Evolutionary conservation across 1,140 invertebrate species (phyloP).

Genomic region (Sitophilus oryzae): DNA sequence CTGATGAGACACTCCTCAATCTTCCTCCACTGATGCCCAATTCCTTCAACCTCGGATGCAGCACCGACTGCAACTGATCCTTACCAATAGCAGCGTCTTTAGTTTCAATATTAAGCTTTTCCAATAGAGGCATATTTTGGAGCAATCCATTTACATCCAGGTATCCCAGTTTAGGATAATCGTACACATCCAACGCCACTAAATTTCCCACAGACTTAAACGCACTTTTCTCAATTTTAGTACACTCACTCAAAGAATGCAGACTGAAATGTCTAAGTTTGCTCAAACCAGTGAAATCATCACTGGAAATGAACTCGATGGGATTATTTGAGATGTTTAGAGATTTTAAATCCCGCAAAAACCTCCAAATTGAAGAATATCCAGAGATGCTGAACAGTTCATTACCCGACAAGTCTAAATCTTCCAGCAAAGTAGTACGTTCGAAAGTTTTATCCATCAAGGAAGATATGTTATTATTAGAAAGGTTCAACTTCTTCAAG

Average conservation of each 20-base stretch:
- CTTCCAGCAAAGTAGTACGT: slow-evolving; percentile 70
- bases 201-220: slow-evolving; percentile 68
- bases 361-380: slow-evolving; percentile 57
- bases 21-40: slow-evolving; percentile 69
- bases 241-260: slow-evolving; percentile 60
- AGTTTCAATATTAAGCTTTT: slow-evolving; percentile 75
- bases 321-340: slow-evolving; percentile 77
- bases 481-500: slow-evolving; percentile 73
- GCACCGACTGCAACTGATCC: slow-evolving; percentile 71
- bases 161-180: slow-evolving; percentile 72
- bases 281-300: slow-evolving; percentile 63
- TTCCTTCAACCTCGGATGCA: slow-evolving; percentile 70
- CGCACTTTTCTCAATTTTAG: slow-evolving; percentile 75
- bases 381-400: slow-evolving; percentile 52
- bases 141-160: slow-evolving; percentile 77
- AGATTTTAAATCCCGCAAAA: slow-evolving; percentile 59
- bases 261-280: slow-evolving; percentile 56
- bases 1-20: slow-evolving; percentile 72
- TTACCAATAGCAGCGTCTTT: slow-evolving; percentile 76
- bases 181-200: slow-evolving; percentile 60
- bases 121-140: slow-evolving; percentile 60
- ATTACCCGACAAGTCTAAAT: slow-evolving; percentile 73
- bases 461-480: slow-evolving; percentile 64
- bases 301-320: slow-evolving; percentile 62
- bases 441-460: slow-evolving; percentile 65